These are phyloP conservation scores for Ophioderma brevispina DNA, from an alignment of 35 echinoderm and acorn worm species.

Conservation along the genomic window DNA sequence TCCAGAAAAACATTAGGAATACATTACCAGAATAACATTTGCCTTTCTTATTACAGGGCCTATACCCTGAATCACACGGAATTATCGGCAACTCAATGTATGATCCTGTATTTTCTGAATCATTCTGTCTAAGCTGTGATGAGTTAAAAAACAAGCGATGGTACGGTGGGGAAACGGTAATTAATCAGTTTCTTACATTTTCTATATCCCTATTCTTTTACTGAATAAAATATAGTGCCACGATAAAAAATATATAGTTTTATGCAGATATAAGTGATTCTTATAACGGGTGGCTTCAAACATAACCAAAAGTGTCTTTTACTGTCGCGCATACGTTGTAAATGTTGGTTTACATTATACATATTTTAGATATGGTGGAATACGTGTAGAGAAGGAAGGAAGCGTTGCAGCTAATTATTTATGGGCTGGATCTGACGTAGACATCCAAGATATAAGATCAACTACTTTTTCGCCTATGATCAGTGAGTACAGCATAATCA, in stretches of 20 bases:
- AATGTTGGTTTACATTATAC: background rate
- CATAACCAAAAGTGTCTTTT: no score
- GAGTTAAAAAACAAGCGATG: conserved; percentile 52
- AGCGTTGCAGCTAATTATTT: conserved; percentile 73
- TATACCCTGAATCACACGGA: conserved; percentile 91
- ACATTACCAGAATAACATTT: no score
- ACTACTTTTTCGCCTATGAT: conserved; percentile 59
- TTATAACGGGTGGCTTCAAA: no score
- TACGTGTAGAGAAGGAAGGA: conserved; percentile 79
- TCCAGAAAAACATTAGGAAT: no score
- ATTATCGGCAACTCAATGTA: conserved; percentile 93
- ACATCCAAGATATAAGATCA: conserved; percentile 75
- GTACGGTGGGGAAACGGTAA: conserved; percentile 97
- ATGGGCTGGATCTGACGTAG: conserved; percentile 86
- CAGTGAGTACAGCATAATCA: background rate
- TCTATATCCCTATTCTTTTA: no score
- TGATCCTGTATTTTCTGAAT: conserved; percentile 44
- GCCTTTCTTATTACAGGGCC: conserved; percentile 32
- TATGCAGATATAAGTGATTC: no score
- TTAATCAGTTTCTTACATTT: conserved; percentile 25
- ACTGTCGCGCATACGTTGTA: no score
- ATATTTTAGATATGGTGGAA: conserved; percentile 59
- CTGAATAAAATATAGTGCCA: no score
- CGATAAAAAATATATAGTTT: no score
- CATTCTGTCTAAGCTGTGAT: conserved; percentile 44